A percentile compares a stretch with the other conserved stretches of the same genome.
These are phyloP conservation scores for Lutjanus erythropterus DNA, from an alignment of 2,113 vertebrate species.

Conservation along the genomic window DNA sequence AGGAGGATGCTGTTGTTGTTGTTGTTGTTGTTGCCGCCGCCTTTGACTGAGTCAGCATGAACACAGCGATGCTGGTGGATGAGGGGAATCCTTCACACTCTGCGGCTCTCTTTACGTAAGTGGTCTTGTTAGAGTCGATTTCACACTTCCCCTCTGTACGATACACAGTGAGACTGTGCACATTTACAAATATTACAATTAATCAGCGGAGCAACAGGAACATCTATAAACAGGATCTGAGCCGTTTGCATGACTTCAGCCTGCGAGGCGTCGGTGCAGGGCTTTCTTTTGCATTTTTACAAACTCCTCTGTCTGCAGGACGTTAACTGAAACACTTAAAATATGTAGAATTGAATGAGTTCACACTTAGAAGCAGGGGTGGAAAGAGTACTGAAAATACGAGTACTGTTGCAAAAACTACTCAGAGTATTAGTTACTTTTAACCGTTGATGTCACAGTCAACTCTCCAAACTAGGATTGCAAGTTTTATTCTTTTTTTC, in stretches of 20 bases:
- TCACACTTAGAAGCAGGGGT: too few species aligned
- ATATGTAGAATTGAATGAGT: too few species aligned
- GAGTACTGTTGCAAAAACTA: too few species aligned
- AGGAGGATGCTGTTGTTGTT: constrained; percentile 16
- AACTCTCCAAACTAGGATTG: too few species aligned
- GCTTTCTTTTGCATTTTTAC: neutral
- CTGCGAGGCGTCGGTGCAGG: too few species aligned
- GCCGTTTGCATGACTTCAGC: neutral
- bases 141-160: constrained; percentile 16
- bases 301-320: too few species aligned
- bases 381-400: too few species aligned
- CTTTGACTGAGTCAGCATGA: constrained; percentile 48
- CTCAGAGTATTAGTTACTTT: too few species aligned
- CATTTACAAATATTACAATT: constrained; percentile 6
- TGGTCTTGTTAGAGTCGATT: constrained; percentile 43
- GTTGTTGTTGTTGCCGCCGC: constrained; percentile 4
- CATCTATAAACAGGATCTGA: constrained; percentile 33
- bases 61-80: constrained; percentile 15
- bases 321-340: too few species aligned
- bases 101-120: constrained; percentile 51
- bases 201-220: constrained; percentile 25
- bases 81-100: constrained; percentile 57
- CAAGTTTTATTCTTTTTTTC: too few species aligned
- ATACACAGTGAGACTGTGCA: constrained; percentile 3
- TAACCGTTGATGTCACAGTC: too few species aligned